Evolutionary conservation across 2,797 vertebrate species (phyloP).

Genomic region (Takifugu rubripes): DNA sequence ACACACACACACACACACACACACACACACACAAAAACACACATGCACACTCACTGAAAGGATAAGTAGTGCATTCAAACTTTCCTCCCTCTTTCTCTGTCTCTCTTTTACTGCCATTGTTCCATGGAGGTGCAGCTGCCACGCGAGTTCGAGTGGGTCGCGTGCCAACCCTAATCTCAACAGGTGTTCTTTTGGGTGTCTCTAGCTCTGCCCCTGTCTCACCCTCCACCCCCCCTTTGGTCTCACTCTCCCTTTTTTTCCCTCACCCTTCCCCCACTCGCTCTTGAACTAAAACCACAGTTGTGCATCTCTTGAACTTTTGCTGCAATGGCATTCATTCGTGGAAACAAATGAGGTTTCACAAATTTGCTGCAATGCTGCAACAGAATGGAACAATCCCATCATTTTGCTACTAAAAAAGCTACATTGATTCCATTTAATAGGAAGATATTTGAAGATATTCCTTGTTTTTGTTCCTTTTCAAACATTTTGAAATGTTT

Average conservation of each 20-base stretch:
- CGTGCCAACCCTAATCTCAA: conserved; percentile 76
- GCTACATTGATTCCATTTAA: background rate
- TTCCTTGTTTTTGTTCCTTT: too few relatives aligned
- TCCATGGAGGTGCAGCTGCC: conserved; percentile 69
- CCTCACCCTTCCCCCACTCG: conserved; percentile 3
- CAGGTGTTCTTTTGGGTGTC: conserved; percentile 72
- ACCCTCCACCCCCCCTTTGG: conserved; percentile 24
- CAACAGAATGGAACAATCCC: too few relatives aligned
- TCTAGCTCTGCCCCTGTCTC: conserved; percentile 7
- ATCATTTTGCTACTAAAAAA: too few relatives aligned
- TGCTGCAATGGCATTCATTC: background rate
- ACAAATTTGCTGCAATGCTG: background rate
- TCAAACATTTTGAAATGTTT: too few relatives aligned
- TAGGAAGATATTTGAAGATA: background rate
- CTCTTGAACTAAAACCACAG: conserved; percentile 10
- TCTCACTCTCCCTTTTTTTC: conserved; percentile 24
- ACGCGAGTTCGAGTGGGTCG: conserved; percentile 73
- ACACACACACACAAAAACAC: conserved; percentile 20
- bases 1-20: conserved; percentile 29
- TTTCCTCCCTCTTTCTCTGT: conserved; percentile 60
- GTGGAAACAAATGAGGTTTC: background rate
- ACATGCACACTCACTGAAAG: conserved; percentile 50
- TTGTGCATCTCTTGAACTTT: background rate
- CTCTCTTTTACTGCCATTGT: conserved; percentile 70
- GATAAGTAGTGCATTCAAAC: conserved; percentile 73